Base-by-base conservation (phyloP, 2,113 vertebrate species). In the Mesitornis unicolor region DNA sequence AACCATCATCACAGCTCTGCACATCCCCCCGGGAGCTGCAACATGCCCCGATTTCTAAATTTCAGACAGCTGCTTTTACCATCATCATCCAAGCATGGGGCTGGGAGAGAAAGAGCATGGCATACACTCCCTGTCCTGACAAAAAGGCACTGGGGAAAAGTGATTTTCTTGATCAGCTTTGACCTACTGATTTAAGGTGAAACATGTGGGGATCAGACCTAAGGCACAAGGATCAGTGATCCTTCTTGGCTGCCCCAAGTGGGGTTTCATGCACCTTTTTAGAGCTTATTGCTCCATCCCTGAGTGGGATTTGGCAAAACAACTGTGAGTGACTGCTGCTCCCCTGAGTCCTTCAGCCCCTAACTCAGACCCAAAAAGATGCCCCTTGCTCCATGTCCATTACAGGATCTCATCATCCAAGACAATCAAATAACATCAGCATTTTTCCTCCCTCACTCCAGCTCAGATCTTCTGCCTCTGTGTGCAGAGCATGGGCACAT, bases 141-240 rank as follows among this genome's bases (percentile, higher is more conserved):
- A 17, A 28, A 73, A 82, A 71, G 4, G 10, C 13, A 20, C 28
- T 35, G 26, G 5, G 43, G 13, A 64, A 84, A 51, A 87, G 19
- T 3, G 4, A 42, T 63, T 59, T 68, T 9, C 42, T 50, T n/a
- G 8, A 7, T 36, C 17, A 29, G 13, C 17, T 29, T 53, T 61
- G 75, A 80, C 16, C 16, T 53, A 9, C 53, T 33, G 20, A 17
- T 57, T 45, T 61, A 19, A 29, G 50, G 16, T 22, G 47, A 79
- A 56, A 13, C 8, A 3, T 1, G 0, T 10, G n/a, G 48, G 25
- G 7, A 68, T 40, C 10, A 25, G 43, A 84, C 10, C 3, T 29
- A 69, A 69, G 25, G 38, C 42, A 10, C 22, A 64, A 64, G 26
- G 26, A 53, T 57, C 31, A 47, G 36, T 9, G 42, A 42, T 33